phyloP scores from a whole-genome alignment of 30 jellyfish, hydroid and myxozoan genomes.

The Turritopsis dohrnii region DNA sequence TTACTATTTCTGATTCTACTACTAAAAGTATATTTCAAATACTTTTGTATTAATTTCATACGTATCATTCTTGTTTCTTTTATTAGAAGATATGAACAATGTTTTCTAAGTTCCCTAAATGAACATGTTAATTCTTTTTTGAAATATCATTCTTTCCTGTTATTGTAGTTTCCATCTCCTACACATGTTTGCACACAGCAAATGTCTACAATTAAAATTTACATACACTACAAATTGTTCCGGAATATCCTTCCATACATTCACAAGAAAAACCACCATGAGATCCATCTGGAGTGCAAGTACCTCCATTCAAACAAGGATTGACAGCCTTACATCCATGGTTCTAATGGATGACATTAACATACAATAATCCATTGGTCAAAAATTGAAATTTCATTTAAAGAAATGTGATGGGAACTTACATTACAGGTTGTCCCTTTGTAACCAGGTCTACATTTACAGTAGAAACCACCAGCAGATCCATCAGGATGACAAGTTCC shows the following conservation, averaged over 20 bases:
- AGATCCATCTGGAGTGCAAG: slow-evolving; percentile 17
- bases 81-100: too few relatives aligned
- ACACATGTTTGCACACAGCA: background rate
- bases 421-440: slow-evolving; percentile 26
- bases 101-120: too few relatives aligned
- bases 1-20: too few relatives aligned
- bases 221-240: slow-evolving; percentile 52
- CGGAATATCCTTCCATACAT: slow-evolving; percentile 55
- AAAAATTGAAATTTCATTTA: background rate
- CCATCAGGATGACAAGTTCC: slow-evolving; percentile 59
- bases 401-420: background rate
- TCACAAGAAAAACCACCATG: slow-evolving; percentile 33
- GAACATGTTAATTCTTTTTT: too few relatives aligned
- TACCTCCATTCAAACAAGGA: slow-evolving; percentile 12
- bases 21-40: too few relatives aligned
- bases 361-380: background rate
- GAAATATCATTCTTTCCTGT: too few relatives aligned
- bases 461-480: slow-evolving; percentile 49
- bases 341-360: background rate
- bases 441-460: slow-evolving; percentile 63
- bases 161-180: too few relatives aligned
- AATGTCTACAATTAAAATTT: background rate
- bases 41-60: too few relatives aligned
- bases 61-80: too few relatives aligned
- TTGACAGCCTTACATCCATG: slow-evolving; percentile 5